Base-by-base conservation (phyloP, 2,888 invertebrate species). In the Anodontia alba region DNA sequence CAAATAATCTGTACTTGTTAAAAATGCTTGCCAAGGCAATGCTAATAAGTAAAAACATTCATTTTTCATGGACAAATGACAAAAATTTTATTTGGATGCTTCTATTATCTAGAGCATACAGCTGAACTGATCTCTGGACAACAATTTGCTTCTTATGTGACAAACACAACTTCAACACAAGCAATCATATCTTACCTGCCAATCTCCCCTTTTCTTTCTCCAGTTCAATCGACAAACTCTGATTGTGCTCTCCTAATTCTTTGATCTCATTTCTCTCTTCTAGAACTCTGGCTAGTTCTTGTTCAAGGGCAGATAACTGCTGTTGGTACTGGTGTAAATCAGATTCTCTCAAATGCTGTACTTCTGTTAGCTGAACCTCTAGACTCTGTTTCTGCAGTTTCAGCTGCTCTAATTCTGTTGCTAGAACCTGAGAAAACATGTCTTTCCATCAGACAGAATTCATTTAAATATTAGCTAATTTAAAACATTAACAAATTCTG, bases 181-280 rank as follows among this genome's bases (percentile, higher is more conserved):
- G n/a, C n/a, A n/a, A n/a, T n/a, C n/a, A n/a, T n/a, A n/a, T 38
- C 38, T 38, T 38, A 94, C 94, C 94, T 76, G 92, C 91, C 33
- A 94, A 87, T 85, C 92, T 88, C 10, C 94, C 94, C 78, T 91
- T 92, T 80, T 95, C 94, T 79, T 92, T 93, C 84, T 95, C 95
- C 73, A 95, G 86, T 46, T 94, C 94, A 42, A 95, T 80, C 29
- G 91, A 89, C 51, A 93, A 84, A 42, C 92, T 87, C 79, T 92
- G 90, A 77, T 90, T 92, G 42, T 88, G 81, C 46, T 91, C 90
- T n/a, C 88, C 87, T 5, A 83, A 76, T 36, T 87, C 87, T 54
- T 88, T 86, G 17, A 83, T 79, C 69, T 90, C 89, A 43, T 36
- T 68, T 62, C 86, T 83, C 46, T 84, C 78, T 10, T 87, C 81